These are phyloP conservation scores for Oreortyx pictus DNA, from an alignment of 2,797 vertebrate genomes.

Conservation along the genomic window DNA sequence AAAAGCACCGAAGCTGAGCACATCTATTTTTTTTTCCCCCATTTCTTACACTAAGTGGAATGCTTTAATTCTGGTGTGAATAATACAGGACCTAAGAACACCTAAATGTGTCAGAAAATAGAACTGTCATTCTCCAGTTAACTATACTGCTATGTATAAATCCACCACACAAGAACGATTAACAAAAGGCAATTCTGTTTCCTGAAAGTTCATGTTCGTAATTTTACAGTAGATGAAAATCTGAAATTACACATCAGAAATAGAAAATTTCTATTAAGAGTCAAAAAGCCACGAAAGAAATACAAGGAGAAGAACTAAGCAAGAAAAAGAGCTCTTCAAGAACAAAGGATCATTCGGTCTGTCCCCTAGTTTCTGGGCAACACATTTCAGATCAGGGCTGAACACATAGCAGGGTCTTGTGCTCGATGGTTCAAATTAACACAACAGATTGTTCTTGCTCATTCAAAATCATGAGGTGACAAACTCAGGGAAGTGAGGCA, in stretches of 20 bases:
- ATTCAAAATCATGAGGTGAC: conserved; percentile 25
- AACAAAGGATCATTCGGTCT: neutral
- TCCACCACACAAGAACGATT: neutral
- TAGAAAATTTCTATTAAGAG: neutral
- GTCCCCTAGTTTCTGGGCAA: neutral
- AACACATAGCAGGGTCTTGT: neutral
- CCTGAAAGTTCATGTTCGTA: conserved; percentile 16
- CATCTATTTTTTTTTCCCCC: neutral
- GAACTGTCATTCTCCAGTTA: neutral
- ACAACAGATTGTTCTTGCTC: conserved; percentile 33
- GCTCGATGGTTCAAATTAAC: conserved; percentile 48
- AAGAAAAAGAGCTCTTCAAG: neutral
- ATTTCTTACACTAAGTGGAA: neutral
- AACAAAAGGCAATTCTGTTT: conserved; percentile 22
- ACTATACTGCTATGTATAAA: conserved; percentile 36
- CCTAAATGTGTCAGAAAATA: neutral
- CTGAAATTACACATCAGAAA: conserved; percentile 19
- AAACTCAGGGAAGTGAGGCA: conserved; percentile 26
- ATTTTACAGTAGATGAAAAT: neutral
- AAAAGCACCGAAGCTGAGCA: neutral
- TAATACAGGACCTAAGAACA: neutral
- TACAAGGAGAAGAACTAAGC: neutral
- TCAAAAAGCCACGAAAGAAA: neutral
- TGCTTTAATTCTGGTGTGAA: neutral
- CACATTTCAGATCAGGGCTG: neutral